These are phyloP conservation scores for Acronicta psi DNA, from an alignment of 2,888 invertebrate genomes.

Conservation along the genomic window DNA sequence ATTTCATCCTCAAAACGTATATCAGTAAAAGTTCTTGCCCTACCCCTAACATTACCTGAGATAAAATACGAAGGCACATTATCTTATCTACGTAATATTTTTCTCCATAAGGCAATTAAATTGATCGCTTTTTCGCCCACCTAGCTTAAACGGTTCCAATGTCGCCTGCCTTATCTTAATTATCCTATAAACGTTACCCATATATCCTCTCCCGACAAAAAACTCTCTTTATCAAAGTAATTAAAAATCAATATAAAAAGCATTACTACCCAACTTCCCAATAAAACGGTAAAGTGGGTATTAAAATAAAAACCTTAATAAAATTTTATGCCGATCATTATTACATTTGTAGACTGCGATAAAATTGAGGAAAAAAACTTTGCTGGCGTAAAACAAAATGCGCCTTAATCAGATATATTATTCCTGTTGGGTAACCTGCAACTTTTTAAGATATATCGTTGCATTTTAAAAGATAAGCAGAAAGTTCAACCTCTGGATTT, in stretches of 20 bases:
- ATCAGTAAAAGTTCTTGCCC: not conserved
- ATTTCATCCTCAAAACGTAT: conserved; percentile 1
- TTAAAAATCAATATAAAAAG: conserved; percentile 51
- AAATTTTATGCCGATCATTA: conserved; percentile 34
- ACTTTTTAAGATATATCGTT: conserved; percentile 50
- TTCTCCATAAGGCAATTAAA: conserved; percentile 39
- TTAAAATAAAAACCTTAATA: conserved; percentile 38
- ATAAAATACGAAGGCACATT: conserved; percentile 30
- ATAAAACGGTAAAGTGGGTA: conserved; percentile 31
- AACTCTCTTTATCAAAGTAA: conserved; percentile 29
- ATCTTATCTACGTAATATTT: conserved; percentile 40
- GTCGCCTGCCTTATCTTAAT: conserved; percentile 44
- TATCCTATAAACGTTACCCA: conserved; percentile 45
- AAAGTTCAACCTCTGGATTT: conserved; percentile 40
- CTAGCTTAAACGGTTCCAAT: conserved; percentile 36
- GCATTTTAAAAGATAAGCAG: conserved; percentile 52
- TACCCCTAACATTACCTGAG: not conserved
- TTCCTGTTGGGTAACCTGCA: conserved; percentile 41
- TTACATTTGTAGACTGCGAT: conserved; percentile 27
- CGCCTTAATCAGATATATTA: conserved; percentile 36
- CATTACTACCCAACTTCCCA: conserved; percentile 34
- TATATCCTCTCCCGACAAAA: conserved; percentile 21
- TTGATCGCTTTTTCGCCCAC: conserved; percentile 35
- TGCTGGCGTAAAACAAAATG: conserved; percentile 20
- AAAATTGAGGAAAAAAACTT: conserved; percentile 21